Evolutionary conservation across 2,797 vertebrate genomes (phyloP), one percentile per base, ranked within the genome.

Genomic region (Chaetodon trifasciatus): DNA sequence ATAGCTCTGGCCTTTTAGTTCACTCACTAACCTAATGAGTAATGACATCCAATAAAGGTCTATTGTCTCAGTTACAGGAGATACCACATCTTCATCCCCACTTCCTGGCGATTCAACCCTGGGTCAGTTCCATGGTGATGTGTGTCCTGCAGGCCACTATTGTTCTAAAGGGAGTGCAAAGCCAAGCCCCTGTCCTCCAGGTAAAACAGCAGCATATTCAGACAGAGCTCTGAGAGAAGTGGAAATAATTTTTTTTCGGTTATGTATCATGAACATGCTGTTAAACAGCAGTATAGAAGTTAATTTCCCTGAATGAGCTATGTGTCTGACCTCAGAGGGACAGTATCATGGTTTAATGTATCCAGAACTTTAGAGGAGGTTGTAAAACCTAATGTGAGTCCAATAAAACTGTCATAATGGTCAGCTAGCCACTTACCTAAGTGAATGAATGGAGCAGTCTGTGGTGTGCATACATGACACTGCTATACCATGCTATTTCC

Each of bases 141-240:
- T 95, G 0, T 99, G 97, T 84, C 96, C 94, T 0, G n/a, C 23
- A 0, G 92, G 94, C 6, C 95, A 97, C 82, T 96, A 96, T 84
- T 98, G 97, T 89, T 94, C 95, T 37, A 74, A 61, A 56, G 97
- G 95, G 68, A 96, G 94, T 76, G 19, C 83, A 1, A 91, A 88
- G 8, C 94, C 96, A 0, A 70, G 17, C 0, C 94, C 91, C 0
- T 98, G 98, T 56, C 93, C 95, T 15, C 92, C 96, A 84, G 97
- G 98, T 93, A 95, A 2, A 50, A 66, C 46, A 49, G 2, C 8
- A 66, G 55, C 10, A 75, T 35, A 19, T 58, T 40, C 49, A 35
- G 16, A 28, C 15, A 61, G 37, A 71, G 9, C n/a, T 61, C 13
- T 67, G 9, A 35, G 49, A 40, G 4, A 57, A n/a, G 17, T 11